Base-by-base conservation (phyloP, 2,888 invertebrate species). In the Lepas anatifera region DNA sequence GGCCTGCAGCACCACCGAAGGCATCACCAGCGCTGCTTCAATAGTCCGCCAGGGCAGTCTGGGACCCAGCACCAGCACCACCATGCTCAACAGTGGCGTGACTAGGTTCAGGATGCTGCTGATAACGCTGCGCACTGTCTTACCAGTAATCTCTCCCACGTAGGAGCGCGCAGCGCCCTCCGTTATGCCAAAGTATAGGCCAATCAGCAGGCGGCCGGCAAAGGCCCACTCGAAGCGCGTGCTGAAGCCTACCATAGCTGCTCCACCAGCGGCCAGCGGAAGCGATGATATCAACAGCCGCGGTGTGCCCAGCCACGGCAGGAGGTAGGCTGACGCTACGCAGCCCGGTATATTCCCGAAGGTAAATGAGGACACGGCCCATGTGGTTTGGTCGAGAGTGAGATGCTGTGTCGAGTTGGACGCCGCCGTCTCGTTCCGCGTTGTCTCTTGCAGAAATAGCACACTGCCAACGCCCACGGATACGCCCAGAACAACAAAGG, bases 91-190 rank as follows among this genome's bases (percentile, higher is more conserved):
- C 25, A 39, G 39, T 2, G 39, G 41, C 13, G 66, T 25, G 25
- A 25, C 41, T 1, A 29, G 25, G 66, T 66, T 66, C 4, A 66
- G 66, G n/a, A 66, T 3, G 66, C 32, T 66, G 25, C 39, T 18
- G 41, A 66, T 27, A 27, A 37, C 25, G 13, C 66, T 39, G 25
- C 66, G 37, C 66, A 66, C 27, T 16, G n/a, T 18, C 22, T 25
- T 11, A 16, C 25, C 13, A 11, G 39, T 66, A 25, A 66, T 39
- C 66, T 66, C 66, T 2, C 66, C 66, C 27, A 66, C 66, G 18
- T 27, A 66, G 11, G 66, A 37, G 18, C 66, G 66, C 25, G 66
- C 37, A 25, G 66, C 39, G 39, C 66, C 66, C 41, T 66, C 66
- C 25, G 18, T 27, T 4, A 39, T 25, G 39, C 66, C 66, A 22